Evolutionary conservation across 1,140 invertebrate species (phyloP).

Genomic region (Drosophila mojavensis): DNA sequence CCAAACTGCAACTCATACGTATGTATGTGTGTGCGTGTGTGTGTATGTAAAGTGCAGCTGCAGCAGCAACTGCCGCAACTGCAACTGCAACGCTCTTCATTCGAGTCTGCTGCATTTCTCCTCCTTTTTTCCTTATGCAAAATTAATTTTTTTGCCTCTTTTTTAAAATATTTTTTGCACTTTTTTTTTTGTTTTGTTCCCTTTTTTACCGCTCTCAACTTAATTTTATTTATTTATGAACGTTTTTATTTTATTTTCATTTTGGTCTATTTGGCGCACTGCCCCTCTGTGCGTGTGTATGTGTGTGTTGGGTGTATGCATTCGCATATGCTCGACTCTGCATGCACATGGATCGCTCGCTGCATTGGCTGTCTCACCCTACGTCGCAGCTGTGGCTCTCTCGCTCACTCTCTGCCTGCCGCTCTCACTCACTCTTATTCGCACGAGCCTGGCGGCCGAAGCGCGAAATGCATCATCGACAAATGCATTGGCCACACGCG

Average conservation of each 20-base stretch:
- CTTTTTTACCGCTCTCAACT: constrained; percentile 56
- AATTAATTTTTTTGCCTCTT: constrained; percentile 33
- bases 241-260: constrained; percentile 55
- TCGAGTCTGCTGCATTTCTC: constrained; percentile 38
- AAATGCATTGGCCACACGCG: constrained; percentile 34
- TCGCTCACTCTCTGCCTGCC: constrained; percentile 6
- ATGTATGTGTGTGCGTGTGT: constrained; percentile 2
- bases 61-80: constrained; percentile 34
- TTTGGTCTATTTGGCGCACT: constrained; percentile 40
- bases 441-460: constrained; percentile 2
- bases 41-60: constrained; percentile 65
- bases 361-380: constrained; percentile 58
- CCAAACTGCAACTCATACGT: constrained; percentile 64
- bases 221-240: constrained; percentile 81
- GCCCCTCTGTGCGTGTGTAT: constrained; percentile 15
- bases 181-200: constrained; percentile 41
- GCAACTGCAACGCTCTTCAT: constrained; percentile 26
- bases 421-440: constrained; percentile 21
- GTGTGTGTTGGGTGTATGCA: constrained; percentile 34
- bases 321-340: constrained; percentile 43
- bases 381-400: constrained; percentile 6
- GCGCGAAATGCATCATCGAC: constrained; percentile 42
- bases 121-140: constrained; percentile 53
- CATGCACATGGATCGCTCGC: constrained; percentile 19
- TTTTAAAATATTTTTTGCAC: constrained; percentile 25